These are phyloP conservation scores for Mythimna albipuncta DNA, from an alignment of 2,888 invertebrate genomes.

Conservation along the genomic window DNA sequence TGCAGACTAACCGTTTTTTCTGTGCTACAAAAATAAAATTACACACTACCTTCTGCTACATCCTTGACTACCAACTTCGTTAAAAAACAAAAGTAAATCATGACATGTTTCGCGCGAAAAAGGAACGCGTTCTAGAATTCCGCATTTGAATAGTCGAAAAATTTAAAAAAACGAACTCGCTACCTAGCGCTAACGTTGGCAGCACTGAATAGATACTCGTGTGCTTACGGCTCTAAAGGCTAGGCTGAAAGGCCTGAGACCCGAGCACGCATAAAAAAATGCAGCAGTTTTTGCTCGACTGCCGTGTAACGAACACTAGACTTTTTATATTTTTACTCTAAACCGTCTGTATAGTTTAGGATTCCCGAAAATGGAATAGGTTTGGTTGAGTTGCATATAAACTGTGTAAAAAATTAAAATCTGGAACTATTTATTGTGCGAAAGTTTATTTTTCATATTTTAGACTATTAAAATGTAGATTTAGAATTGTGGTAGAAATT, in stretches of 20 bases:
- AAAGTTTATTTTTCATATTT: not conserved
- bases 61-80: constrained; percentile 52
- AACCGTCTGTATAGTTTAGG: constrained; percentile 53
- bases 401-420: not conserved
- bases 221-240: constrained; percentile 66
- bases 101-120: constrained; percentile 52
- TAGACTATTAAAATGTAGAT: not conserved
- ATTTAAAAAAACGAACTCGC: constrained; percentile 63
- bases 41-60: constrained; percentile 35
- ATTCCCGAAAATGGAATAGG: constrained; percentile 47
- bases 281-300: constrained; percentile 65
- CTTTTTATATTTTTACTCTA: constrained; percentile 61
- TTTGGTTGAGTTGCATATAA: constrained; percentile 46
- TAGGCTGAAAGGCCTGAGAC: constrained; percentile 71
- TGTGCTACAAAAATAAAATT: constrained; percentile 16
- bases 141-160: constrained; percentile 68
- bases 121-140: constrained; percentile 51
- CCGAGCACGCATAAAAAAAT: constrained; percentile 71
- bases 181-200: constrained; percentile 66
- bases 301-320: constrained; percentile 57
- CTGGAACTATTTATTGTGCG: not conserved
- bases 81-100: constrained; percentile 58
- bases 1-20: constrained; percentile 32
- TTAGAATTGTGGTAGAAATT: not conserved
- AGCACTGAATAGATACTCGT: constrained; percentile 74